These are phyloP conservation scores for Formica aserva DNA, from an alignment of 2,888 invertebrate genomes.

Conservation along the genomic window DNA sequence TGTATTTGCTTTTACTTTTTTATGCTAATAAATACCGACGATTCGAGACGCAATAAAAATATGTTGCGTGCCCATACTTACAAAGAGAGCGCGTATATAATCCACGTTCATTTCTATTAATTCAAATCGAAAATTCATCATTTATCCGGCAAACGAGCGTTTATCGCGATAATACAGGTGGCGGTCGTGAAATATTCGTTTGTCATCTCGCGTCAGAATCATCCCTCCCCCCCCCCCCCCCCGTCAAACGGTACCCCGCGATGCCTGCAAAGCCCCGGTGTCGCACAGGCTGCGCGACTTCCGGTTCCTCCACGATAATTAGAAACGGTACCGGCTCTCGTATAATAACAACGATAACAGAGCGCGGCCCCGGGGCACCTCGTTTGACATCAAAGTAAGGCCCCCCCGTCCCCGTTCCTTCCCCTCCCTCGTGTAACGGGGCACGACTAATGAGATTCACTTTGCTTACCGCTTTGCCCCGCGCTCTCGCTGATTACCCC, in stretches of 20 bases:
- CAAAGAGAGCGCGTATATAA: not conserved
- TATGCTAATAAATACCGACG: not conserved
- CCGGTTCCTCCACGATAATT: constrained; percentile 82
- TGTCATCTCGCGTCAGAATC: constrained; percentile 45
- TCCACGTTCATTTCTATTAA: constrained; percentile 21
- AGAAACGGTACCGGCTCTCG: constrained; percentile 78
- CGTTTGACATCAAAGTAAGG: constrained; percentile 81
- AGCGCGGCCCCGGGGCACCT: constrained; percentile 72
- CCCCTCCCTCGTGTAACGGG: constrained; percentile 73
- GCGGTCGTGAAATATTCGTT: constrained; percentile 33
- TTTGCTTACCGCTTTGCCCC: constrained; percentile 81
- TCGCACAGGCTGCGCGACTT: constrained; percentile 74
- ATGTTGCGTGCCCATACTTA: not conserved
- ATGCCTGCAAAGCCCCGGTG: constrained; percentile 6
- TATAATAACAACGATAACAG: constrained; percentile 78
- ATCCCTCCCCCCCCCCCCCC: not conserved
- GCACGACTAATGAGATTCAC: constrained; percentile 85
- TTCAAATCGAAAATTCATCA: constrained; percentile 24
- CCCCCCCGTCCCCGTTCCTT: constrained; percentile 34
- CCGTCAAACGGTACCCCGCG: constrained; percentile 13
- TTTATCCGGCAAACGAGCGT: constrained; percentile 12
- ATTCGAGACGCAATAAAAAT: not conserved
- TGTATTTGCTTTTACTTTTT: not conserved
- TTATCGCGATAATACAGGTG: constrained; percentile 43
- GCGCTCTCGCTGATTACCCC: constrained; percentile 55